These are phyloP conservation scores for Drosophila merina DNA, from an alignment of 2,888 invertebrate genomes.

Conservation along the genomic window DNA sequence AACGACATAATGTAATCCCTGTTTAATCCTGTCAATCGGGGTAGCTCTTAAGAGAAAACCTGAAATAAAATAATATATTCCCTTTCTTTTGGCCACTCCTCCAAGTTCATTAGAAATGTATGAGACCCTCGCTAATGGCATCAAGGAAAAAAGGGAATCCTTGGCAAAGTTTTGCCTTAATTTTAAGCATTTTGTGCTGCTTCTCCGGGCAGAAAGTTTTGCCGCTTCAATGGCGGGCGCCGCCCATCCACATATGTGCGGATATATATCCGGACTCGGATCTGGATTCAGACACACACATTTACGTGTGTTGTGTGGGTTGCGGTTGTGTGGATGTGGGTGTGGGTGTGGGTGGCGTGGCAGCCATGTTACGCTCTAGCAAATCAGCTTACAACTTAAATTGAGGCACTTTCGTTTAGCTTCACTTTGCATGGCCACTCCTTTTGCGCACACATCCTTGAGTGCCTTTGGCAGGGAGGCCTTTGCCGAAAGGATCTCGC, in stretches of 20 bases:
- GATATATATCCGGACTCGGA: slow-evolving; percentile 19
- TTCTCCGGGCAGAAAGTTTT: slow-evolving; percentile 68
- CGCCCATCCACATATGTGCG: slow-evolving; percentile 36
- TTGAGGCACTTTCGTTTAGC: slow-evolving; percentile 80
- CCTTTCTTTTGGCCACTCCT: slow-evolving; percentile 28
- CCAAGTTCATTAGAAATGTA: slow-evolving; percentile 35
- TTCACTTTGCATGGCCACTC: slow-evolving; percentile 72
- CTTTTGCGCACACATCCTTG: slow-evolving; percentile 56
- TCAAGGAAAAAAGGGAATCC: slow-evolving; percentile 35
- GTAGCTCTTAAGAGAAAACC: slow-evolving; percentile 1
- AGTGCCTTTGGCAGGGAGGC: slow-evolving; percentile 52
- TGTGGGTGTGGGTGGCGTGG: slow-evolving; percentile 20
- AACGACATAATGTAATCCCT: too few species aligned
- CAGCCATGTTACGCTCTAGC: slow-evolving; percentile 56
- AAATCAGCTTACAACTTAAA: slow-evolving; percentile 80
- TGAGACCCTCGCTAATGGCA: slow-evolving; percentile 32
- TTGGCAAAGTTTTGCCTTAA: slow-evolving; percentile 66
- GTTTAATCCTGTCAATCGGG: not conserved
- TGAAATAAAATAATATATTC: slow-evolving; percentile 7
- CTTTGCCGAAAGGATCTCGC: slow-evolving; percentile 34
- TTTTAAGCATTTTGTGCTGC: slow-evolving; percentile 69
- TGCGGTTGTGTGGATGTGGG: slow-evolving; percentile 3
- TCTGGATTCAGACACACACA: slow-evolving; percentile 3
- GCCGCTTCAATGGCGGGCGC: slow-evolving; percentile 65
- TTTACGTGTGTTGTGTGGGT: slow-evolving; percentile 2